These are phyloP conservation scores for Drosophila stalkeri DNA, from an alignment of 2,888 invertebrate species.

Conservation along the genomic window DNA sequence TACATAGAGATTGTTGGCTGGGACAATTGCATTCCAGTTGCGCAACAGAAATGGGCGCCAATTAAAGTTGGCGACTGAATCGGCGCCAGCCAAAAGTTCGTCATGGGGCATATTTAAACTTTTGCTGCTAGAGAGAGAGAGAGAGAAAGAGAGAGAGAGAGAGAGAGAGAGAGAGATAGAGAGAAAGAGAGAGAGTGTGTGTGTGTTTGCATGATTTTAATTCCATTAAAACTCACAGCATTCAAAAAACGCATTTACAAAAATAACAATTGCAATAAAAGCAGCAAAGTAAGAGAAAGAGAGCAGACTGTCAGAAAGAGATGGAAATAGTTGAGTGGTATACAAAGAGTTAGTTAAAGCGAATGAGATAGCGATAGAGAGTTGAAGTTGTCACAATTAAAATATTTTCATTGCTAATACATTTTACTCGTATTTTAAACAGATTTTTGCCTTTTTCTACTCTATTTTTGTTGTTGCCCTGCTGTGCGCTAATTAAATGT, in stretches of 20 bases:
- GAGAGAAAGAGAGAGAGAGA: conserved; percentile 5
- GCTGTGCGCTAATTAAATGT: conserved; percentile 74
- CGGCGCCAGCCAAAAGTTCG: conserved; percentile 68
- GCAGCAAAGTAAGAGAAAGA: background rate
- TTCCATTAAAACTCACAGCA: conserved; percentile 73
- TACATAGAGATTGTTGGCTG: conserved; percentile 76
- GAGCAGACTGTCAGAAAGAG: background rate
- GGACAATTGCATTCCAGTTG: conserved; percentile 79
- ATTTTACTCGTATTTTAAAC: conserved; percentile 53
- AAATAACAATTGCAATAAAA: conserved; percentile 36
- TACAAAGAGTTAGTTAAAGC: conserved; percentile 5
- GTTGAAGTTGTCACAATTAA: conserved; percentile 59
- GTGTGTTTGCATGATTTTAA: conserved; percentile 68
- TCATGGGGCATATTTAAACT: conserved; percentile 69
- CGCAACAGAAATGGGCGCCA: conserved; percentile 79
- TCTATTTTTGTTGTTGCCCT: conserved; percentile 23
- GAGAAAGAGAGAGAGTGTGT: conserved; percentile 18
- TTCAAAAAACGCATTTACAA: conserved; percentile 61
- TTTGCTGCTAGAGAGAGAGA: conserved; percentile 39
- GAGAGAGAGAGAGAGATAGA: background rate
- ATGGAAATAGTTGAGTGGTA: background rate
- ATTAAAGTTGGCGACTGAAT: conserved; percentile 69
- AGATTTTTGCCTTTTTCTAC: conserved; percentile 32
- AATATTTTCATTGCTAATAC: conserved; percentile 76
- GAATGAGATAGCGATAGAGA: background rate